Conservation (phyloP, 2,113 vertebrate genomes). For the Tupaia tana region DNA sequence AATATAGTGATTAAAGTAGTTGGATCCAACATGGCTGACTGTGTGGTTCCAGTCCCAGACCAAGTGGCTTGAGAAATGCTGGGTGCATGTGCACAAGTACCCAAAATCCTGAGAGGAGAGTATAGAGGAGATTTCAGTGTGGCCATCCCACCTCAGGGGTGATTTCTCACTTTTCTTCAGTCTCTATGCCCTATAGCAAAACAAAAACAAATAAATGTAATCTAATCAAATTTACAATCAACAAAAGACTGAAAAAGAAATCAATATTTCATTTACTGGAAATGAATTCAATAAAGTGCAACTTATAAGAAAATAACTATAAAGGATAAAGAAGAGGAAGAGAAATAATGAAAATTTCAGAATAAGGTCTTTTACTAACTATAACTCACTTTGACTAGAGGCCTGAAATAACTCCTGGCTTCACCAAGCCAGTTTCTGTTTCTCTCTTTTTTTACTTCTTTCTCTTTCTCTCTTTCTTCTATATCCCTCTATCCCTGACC, state of each 20-base stretch:
- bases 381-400: neutral
- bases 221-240: conserved; percentile 6
- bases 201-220: neutral
- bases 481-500: neutral
- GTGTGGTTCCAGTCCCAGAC: no score
- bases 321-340: neutral
- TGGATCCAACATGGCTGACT: no score
- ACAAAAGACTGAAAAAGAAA: conserved; percentile 15
- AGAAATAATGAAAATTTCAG: conserved; percentile 40
- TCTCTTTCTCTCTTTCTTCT: neutral
- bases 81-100: no score
- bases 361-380: neutral
- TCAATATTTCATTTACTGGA: neutral
- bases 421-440: neutral
- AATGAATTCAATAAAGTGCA: conserved; percentile 9
- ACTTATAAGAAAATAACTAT: neutral
- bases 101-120: no score
- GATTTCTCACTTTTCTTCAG: no score
- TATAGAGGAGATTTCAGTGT: no score
- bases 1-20: no score
- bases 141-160: no score
- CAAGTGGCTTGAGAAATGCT: no score
- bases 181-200: no score
- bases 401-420: neutral
- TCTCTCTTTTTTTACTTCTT: neutral